Evolutionary conservation across 2,888 invertebrate genomes (phyloP), one percentile per base, ranked within the genome.

Genomic region (Platynereis dumerilii): DNA sequence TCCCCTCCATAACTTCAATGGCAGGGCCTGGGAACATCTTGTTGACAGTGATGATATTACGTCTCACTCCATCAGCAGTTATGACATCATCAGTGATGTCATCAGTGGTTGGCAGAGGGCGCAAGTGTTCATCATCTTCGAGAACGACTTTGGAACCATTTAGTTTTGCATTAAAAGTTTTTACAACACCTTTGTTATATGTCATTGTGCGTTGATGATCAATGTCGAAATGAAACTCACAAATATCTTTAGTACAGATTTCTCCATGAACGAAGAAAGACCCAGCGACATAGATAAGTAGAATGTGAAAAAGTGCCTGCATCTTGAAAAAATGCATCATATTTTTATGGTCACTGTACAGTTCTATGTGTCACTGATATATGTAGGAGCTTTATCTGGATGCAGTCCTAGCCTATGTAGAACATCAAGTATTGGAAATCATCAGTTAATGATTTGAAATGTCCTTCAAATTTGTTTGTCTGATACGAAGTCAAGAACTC

Each of bases 1-100:
- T 15, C 12, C 60, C 60, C 34, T 60, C 52, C 48, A 15, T 62
- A 80, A 92, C 92, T 88, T 94, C 91, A 60, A 95, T 89, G 0
- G 90, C 83, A 0, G 94, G 94, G 52, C 94, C 94, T 0, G 95
- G 94, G 88, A 95, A 88, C 85, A 90, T 90, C 71, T 94, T 88
- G 85, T 95, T 95, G 2, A 94, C 88, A 0, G 92, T 91, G 17
- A 91, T 88, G 39, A 95, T 85, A 0, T 91, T 87, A 69, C 94
- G 87, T 65, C 88, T 88, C 52, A 90, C 87, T 0, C 96, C 96
- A 82, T 95, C 93, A 0, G 90, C 92, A 0, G 92, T 55, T 26
- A 54, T 61, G 29, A 60, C 60, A 5, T 60, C 60, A 29, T 10
- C 28, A 17, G 2, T 29, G 27, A 34, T 12, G 34, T 34, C 34